Evolutionary conservation across 1,140 invertebrate species (phyloP).

Genomic region (Ceratosolen fusciceps): DNA sequence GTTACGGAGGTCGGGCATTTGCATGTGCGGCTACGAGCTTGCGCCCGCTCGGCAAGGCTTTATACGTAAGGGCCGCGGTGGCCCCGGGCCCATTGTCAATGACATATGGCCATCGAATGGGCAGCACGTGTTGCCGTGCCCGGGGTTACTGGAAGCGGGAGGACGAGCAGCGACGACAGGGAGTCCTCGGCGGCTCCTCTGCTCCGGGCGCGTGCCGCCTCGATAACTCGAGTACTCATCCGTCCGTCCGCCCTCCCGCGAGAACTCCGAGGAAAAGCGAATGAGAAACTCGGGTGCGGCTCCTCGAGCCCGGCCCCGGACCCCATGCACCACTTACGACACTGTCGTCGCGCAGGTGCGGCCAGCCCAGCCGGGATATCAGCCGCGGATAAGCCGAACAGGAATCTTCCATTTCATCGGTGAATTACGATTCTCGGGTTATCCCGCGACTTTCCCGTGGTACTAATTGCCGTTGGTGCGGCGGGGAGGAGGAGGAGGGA

Average conservation of each 20-base stretch:
- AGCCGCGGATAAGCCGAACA: conserved; percentile 29
- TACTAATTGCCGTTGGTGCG: not conserved
- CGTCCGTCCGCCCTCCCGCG: too few species aligned
- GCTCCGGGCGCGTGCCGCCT: not conserved
- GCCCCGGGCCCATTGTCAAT: conserved; percentile 56
- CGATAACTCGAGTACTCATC: conserved; percentile 29
- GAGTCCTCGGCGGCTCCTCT: not conserved
- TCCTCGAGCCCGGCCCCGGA: too few species aligned
- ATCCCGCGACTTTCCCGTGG: not conserved
- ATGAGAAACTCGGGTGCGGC: not conserved
- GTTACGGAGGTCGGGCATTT: conserved; percentile 29
- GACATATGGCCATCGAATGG: conserved; percentile 64
- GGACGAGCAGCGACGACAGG: not conserved
- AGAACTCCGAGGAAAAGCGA: not conserved
- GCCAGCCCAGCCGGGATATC: too few species aligned
- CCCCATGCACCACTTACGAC: too few species aligned
- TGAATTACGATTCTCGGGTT: too few species aligned
- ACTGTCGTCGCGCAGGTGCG: conserved; percentile 42
- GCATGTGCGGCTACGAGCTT: conserved; percentile 19
- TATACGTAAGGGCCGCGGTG: conserved; percentile 16
- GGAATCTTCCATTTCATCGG: conserved; percentile 30
- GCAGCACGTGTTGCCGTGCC: conserved; percentile 52
- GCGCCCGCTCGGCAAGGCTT: conserved; percentile 6
- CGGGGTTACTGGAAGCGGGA: not conserved
- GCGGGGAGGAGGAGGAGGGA: too few species aligned